Conservation (phyloP, 2,797 vertebrate species). For the Protosalanx chinensis region DNA sequence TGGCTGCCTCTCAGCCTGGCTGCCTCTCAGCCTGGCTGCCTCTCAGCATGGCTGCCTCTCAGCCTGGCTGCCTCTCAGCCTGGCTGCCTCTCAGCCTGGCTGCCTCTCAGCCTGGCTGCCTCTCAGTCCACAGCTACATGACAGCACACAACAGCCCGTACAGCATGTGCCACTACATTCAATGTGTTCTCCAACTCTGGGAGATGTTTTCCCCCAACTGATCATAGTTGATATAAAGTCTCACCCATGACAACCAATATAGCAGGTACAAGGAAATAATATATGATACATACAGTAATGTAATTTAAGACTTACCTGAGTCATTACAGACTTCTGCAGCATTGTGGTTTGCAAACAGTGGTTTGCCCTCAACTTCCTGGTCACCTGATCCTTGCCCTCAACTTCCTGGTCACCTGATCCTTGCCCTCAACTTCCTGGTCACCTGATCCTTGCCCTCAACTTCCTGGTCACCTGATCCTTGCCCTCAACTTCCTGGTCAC, state of each 20-base stretch:
- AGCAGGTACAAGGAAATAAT: neutral
- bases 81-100: neutral
- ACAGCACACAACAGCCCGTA: constrained; percentile 4
- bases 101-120: constrained; percentile 11
- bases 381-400: too few relatives aligned
- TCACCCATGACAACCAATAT: neutral
- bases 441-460: too few relatives aligned
- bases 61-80: neutral
- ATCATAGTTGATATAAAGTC: too few relatives aligned
- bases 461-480: too few relatives aligned
- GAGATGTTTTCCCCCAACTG: too few relatives aligned
- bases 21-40: constrained; percentile 11
- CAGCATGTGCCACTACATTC: neutral
- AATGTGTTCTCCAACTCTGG: too few relatives aligned
- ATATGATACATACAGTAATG: neutral
- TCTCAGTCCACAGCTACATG: constrained; percentile 6
- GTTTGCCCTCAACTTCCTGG: too few relatives aligned
- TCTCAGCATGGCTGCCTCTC: neutral
- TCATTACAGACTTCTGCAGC: neutral
- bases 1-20: neutral
- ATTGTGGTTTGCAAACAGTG: neutral
- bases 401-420: too few relatives aligned
- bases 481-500: too few relatives aligned
- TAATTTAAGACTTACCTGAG: neutral
- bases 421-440: too few relatives aligned